These are phyloP conservation scores for Parus major DNA, from an alignment of 2,113 vertebrate genomes.

Conservation along the genomic window DNA sequence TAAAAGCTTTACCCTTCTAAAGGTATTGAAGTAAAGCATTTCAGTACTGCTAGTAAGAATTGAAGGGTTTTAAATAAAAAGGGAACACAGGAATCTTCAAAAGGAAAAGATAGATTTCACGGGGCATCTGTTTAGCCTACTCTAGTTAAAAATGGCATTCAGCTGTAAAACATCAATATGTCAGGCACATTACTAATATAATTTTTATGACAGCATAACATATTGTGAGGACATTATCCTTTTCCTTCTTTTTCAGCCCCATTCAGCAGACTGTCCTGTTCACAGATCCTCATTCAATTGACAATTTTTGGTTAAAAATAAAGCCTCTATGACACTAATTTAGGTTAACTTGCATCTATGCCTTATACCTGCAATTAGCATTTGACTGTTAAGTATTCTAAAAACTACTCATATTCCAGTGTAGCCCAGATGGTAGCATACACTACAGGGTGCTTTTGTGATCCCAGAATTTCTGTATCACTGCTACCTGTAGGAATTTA, in stretches of 20 bases:
- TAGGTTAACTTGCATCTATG: not conserved
- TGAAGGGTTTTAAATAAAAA: not conserved
- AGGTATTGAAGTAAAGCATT: not conserved
- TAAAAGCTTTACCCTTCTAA: not conserved
- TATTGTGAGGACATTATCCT: conserved; percentile 36
- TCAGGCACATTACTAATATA: conserved; percentile 54
- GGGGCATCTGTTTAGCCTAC: conserved; percentile 33
- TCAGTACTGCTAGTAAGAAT: not conserved
- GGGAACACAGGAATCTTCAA: not conserved
- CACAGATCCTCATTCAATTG: not conserved
- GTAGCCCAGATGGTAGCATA: not conserved
- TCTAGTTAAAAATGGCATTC: conserved; percentile 48
- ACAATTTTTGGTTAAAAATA: not conserved
- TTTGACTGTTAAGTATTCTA: not conserved
- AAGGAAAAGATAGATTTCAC: conserved; percentile 47
- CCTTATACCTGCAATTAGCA: not conserved
- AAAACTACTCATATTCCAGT: not conserved
- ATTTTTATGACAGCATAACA: conserved; percentile 51
- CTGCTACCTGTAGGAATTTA: not conserved
- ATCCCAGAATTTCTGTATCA: not conserved
- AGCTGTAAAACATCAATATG: conserved; percentile 60
- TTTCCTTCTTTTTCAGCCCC: not conserved
- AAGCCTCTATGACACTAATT: not conserved
- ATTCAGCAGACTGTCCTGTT: not conserved
- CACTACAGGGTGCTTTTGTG: not conserved